Evolutionary conservation across 2,113 vertebrate genomes (phyloP).

Genomic region (Mesocricetus auratus): DNA sequence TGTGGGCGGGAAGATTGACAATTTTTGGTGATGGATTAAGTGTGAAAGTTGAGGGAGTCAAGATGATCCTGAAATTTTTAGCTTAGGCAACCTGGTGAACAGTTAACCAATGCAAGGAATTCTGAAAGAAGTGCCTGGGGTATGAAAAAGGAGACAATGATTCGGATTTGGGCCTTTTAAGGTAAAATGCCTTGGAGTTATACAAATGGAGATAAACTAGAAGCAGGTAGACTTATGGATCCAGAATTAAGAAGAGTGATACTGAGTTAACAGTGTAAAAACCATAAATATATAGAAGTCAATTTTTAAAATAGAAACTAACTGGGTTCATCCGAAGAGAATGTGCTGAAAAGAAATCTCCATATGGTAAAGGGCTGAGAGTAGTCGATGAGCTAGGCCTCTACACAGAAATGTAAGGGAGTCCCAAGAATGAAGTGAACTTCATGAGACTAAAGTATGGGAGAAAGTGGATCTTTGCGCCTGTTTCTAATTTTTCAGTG

Average conservation of each 20-base stretch:
- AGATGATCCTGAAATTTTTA: neutral
- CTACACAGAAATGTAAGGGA: neutral
- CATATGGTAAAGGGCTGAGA: neutral
- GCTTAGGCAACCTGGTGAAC: neutral
- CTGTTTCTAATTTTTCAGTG: neutral
- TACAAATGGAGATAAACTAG: neutral
- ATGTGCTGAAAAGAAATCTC: neutral
- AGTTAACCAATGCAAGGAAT: neutral
- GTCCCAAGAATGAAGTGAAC: neutral
- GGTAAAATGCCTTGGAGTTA: neutral
- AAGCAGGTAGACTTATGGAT: neutral
- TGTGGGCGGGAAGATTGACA: neutral
- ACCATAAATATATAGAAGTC: neutral
- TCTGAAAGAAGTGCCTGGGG: neutral
- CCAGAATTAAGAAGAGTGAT: neutral
- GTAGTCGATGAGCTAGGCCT: accelerated
- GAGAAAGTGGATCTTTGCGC: neutral
- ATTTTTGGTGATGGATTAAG: neutral
- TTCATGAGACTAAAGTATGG: neutral
- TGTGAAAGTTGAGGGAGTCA: neutral
- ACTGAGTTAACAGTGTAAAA: neutral
- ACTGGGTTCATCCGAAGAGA: neutral
- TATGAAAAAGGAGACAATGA: neutral
- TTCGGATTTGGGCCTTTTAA: neutral
- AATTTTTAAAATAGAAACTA: neutral